Conservation (phyloP, 2,888 invertebrate genomes). For the Caenorhabditis sp. region DNA sequence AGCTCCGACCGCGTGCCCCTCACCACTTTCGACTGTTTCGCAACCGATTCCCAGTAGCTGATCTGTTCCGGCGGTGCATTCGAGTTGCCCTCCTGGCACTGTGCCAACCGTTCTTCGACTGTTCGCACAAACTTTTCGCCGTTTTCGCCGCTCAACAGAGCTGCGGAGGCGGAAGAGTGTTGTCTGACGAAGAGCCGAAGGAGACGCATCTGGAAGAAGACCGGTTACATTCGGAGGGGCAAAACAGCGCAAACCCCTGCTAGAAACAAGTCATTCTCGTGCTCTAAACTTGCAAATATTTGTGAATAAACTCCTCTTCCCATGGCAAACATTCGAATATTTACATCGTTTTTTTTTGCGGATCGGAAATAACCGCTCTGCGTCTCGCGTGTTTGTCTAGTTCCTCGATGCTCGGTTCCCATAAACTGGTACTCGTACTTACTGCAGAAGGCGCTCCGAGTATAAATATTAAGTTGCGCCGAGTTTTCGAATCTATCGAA, state of each 20-base stretch:
- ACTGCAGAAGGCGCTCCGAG: constrained; percentile 18
- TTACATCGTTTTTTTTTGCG: constrained; percentile 42
- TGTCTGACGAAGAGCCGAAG: constrained; percentile 4
- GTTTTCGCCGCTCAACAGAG: constrained; percentile 21
- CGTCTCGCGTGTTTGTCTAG: constrained; percentile 1
- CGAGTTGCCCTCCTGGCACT: constrained; percentile 32
- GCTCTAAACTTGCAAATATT: constrained; percentile 43
- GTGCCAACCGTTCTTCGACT: constrained; percentile 25
- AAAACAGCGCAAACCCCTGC: background rate
- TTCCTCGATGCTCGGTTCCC: constrained; percentile 2
- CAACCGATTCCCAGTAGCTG: constrained; percentile 57
- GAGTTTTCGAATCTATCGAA: background rate
- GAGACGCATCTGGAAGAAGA: constrained; percentile 10
- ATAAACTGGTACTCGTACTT: constrained; percentile 46
- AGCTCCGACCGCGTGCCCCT: constrained; percentile 20
- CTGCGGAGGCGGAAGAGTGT: constrained; percentile 9
- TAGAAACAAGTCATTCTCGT: constrained; percentile 32
- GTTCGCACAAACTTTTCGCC: constrained; percentile 35
- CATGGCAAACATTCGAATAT: constrained; percentile 41
- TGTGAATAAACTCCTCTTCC: constrained; percentile 17
- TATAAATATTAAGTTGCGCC: constrained; percentile 18
- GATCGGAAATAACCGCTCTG: constrained; percentile 38
- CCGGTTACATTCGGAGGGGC: background rate
- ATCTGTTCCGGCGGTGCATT: constrained; percentile 45
- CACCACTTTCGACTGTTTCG: constrained; percentile 31